Base-by-base conservation (phyloP, 2,113 vertebrate species). In the Pteruthius melanotis region DNA sequence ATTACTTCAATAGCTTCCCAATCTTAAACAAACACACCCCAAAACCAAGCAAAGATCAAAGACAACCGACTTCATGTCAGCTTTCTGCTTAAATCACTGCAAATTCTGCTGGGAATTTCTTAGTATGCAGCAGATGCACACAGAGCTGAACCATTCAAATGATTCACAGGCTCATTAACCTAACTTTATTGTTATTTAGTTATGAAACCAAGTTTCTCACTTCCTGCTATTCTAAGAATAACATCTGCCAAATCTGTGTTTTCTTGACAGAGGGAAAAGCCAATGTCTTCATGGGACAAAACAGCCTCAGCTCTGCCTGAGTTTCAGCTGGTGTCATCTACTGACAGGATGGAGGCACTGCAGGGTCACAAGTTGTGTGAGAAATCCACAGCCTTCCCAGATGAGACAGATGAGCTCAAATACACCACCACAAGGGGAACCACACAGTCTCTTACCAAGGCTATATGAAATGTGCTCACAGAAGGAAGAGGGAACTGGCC, bases 151-250 rank as follows among this genome's bases (percentile, higher is more conserved):
- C 35, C 17, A 60, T 63, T 60, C 72, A 88, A 74, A 83, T 72
- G 7, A 93, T 57, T 75, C 11, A 26, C n/a, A 3, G 50, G 37
- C 61, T 90, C 75, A 93, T 92, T 96, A 94, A 90, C 42, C 60
- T 83, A 82, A 77, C 63, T 74, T 91, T 54, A 83, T 66, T 87
- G 47, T 71, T 86, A 78, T 69, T 81, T 85, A 65, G 65, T 91
- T 95, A 76, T 56, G 37, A 85, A 94, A 90, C 52, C 60, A 93
- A 91, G 57, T 74, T 93, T 90, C 61, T 93, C 65, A 60, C 72
- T 96, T 97, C 61, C 75, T 91, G 50, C 57, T 89, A 15, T 60
- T 87, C 65, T 76, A 68, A 82, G 91, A 69, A 91, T 83, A 81
- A 95, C 19, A 75, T 79, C 72, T 89, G 71, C 50, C 85, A 91